Conservation (phyloP, 2,888 invertebrate genomes). For the Conomelus anceps region DNA sequence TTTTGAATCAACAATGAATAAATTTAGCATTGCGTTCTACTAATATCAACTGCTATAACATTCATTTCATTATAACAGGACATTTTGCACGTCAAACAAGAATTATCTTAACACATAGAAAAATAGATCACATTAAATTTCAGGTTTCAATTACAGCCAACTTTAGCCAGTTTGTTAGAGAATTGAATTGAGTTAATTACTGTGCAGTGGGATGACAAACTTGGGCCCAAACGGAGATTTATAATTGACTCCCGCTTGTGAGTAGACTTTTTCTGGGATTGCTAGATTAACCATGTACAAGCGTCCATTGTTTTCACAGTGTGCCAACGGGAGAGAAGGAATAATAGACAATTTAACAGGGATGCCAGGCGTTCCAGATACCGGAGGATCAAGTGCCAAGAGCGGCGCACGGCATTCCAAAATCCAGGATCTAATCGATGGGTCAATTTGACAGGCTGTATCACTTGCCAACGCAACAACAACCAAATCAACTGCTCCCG, state of each 20-base stretch:
- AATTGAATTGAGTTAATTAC: constrained; percentile 17
- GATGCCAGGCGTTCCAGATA: constrained; percentile 55
- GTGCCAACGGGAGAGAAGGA: constrained; percentile 61
- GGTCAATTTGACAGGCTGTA: constrained; percentile 46
- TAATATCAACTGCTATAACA: neutral
- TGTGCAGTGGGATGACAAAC: constrained; percentile 68
- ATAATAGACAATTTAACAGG: constrained; percentile 61
- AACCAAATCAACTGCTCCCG: constrained; percentile 48
- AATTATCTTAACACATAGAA: neutral
- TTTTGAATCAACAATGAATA: neutral
- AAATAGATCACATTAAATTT: neutral
- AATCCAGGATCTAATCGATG: constrained; percentile 58
- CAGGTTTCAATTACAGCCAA: neutral
- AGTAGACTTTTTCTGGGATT: constrained; percentile 69
- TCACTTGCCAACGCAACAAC: constrained; percentile 47
- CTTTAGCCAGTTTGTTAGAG: neutral
- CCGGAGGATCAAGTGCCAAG: constrained; percentile 69
- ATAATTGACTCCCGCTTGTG: constrained; percentile 68
- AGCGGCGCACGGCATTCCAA: constrained; percentile 64
- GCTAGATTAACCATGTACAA: constrained; percentile 80
- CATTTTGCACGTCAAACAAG: neutral
- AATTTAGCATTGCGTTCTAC: neutral
- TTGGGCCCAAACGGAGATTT: constrained; percentile 79
- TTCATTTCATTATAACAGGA: neutral
- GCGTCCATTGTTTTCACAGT: constrained; percentile 58